These are phyloP conservation scores for Lepeophtheirus salmonis DNA, from an alignment of 1,140 invertebrate species.

Conservation along the genomic window DNA sequence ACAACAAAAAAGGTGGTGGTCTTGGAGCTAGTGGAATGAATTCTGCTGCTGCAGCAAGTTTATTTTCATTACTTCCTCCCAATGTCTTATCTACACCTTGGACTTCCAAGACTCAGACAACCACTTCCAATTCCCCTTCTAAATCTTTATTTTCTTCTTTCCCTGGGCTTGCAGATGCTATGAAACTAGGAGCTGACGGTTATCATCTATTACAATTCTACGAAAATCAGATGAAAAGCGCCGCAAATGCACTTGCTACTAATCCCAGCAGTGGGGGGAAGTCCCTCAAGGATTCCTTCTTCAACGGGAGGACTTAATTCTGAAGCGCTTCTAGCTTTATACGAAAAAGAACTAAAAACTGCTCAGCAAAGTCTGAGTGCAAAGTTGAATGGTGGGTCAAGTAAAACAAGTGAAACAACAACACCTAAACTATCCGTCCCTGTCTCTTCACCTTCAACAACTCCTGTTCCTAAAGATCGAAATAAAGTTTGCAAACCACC, in stretches of 20 bases:
- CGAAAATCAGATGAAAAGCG: slow-evolving; percentile 3
- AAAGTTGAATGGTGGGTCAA: not conserved
- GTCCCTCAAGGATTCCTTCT: not conserved
- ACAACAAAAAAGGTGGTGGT: no score
- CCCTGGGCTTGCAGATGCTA: not conserved
- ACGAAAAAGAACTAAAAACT: not conserved
- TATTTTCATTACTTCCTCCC: no score
- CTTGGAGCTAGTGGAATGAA: no score
- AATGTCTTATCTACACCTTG: no score
- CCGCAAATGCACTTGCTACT: not conserved
- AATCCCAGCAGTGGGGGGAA: no score
- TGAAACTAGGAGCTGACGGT: not conserved
- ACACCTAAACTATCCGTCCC: not conserved
- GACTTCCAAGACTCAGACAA: no score
- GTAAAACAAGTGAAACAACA: not conserved
- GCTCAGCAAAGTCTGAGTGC: not conserved
- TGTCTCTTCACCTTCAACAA: not conserved
- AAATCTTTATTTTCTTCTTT: not conserved
- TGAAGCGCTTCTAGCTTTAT: not conserved
- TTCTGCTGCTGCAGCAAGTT: no score
- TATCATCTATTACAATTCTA: slow-evolving; percentile 8
- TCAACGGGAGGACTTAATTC: no score
- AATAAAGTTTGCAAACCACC: slow-evolving; percentile 15
- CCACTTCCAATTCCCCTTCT: no score
- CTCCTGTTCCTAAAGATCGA: slow-evolving; percentile 1